Base-by-base conservation (phyloP, 2,888 invertebrate species). In the Quadroppia sp. region DNA sequence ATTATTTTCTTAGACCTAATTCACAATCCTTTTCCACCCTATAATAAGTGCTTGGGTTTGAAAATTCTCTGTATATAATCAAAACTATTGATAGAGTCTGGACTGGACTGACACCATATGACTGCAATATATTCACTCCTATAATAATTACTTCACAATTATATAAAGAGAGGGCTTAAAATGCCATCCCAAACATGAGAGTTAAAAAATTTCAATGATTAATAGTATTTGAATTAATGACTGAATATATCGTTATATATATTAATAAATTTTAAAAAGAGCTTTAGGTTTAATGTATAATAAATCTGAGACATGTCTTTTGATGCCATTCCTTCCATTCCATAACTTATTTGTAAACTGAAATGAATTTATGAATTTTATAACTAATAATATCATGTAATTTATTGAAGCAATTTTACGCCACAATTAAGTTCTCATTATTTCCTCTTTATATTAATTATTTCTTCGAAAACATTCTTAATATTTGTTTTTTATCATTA, bases 371-470 rank as follows among this genome's bases (percentile, higher is more conserved):
- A 30, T 61, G 61, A 1, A 9, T 28, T 7, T 20, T 45, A 53
- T n/a, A 17, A 15, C 17, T 61, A 61, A 36, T n/a, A 61, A 36
- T 30, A 32, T n/a, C 11, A 32, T n/a, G 32, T 17, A 53, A 32
- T 61, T n/a, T 61, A 61, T 61, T 53, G 53, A 7, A 7, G 28
- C 53, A 53, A 30, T 36, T 61, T 61, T 23, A 15, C 23, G 7
- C 9, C 20, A 20, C n/a, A 20, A 61, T 61, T 61, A 59, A n/a
- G n/a, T n/a, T 30, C 23, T 32, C 25, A 36, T 61, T 61, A 61
- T 61, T 61, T 61, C 61, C 61, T 61, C 32, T 36, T 61, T 61
- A 61, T 61, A 61, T 61, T 30, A 61, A 61, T 61, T 61, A 25
- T 53, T 53, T 50, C 50, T 17, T 50, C 6, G n/a, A 50, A 50